Base-by-base conservation (phyloP, 92 coral and sea anemone species). In the Bergia sp. region DNA sequence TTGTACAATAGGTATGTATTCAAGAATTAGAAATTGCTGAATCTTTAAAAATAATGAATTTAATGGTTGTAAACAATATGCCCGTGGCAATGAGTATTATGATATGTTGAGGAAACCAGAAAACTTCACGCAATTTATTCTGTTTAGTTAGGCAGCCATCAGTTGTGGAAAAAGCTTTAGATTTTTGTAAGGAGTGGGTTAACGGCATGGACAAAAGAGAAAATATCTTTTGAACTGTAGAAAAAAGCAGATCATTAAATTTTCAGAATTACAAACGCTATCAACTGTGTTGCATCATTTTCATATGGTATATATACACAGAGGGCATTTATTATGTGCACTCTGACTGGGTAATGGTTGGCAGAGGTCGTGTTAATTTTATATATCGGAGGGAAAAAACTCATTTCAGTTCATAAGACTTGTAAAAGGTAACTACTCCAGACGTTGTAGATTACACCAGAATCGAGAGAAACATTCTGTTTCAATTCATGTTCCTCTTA, bases 1-100 rank as follows among this genome's bases (percentile, higher is more conserved):
- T 90, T 97, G 99, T 82, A 97, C 99, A 65, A 97, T 97, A 81
- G 99, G 99, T 97, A 44, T 67, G 95, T 89, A 44, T 67, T 39
- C 13, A 16, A 61, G 65, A 57, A 5, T 10, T 10, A 57, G n/a
- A 16, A 38, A 3, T 20, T 40, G 58, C 41, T 47, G 11, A 8
- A 45, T 37, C 1, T 47, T 20, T 79, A 15, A 37, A 20, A 8
- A 21, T 45, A 1, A 47, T 43, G 1, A 47, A 23, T 38, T n/a
- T 5, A 42, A 43, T 79, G 37, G 18, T 65, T 82, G 86, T 82
- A 82, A 65, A 61, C 76, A 82, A 53, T 2, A 38, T 39, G 23
- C 15, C 4, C 37, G 44, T 37, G 50, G 41, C 7, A 37, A 21
- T 18, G 42, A 9, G 29, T 29, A 29, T 29, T 50, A 9, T 11